Percentiles rank a stretch among this genome's conserved stretches.
Evolutionary conservation across 2,888 invertebrate genomes (phyloP).

Genomic region (Willowsia nigromaculata): DNA sequence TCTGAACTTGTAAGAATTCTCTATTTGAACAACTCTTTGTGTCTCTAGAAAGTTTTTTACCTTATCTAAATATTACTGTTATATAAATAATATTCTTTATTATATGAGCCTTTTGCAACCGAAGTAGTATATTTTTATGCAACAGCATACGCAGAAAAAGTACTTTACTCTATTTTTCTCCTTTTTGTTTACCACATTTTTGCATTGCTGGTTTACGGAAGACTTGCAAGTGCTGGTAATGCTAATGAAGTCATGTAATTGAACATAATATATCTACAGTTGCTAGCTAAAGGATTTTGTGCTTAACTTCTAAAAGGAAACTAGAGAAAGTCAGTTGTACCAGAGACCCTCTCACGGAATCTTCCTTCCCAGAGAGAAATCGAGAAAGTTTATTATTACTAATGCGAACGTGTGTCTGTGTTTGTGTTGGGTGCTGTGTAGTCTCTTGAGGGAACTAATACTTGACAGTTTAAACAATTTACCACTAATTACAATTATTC

Average conservation of each 20-base stretch:
- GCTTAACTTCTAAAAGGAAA: slow-evolving; percentile 38
- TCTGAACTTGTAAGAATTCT: slow-evolving; percentile 63
- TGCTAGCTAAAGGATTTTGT: slow-evolving; percentile 11
- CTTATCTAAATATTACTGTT: background rate
- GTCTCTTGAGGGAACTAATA: slow-evolving; percentile 64
- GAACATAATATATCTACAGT: background rate
- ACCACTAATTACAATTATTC: slow-evolving; percentile 18
- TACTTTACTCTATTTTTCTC: background rate
- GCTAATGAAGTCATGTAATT: background rate
- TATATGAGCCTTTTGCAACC: background rate
- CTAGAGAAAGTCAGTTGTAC: slow-evolving; percentile 56
- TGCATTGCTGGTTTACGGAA: slow-evolving; percentile 41
- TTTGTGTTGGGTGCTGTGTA: slow-evolving; percentile 53
- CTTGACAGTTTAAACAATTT: background rate
- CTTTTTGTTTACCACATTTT: background rate
- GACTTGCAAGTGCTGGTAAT: slow-evolving; percentile 59
- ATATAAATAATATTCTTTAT: background rate
- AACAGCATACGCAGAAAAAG: background rate
- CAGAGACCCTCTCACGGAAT: slow-evolving; percentile 47
- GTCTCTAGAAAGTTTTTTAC: background rate
- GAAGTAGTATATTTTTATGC: slow-evolving; percentile 8
- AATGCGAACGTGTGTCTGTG: slow-evolving; percentile 43
- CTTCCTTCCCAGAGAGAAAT: slow-evolving; percentile 1
- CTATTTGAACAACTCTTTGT: background rate
- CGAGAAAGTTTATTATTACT: slow-evolving; percentile 1